A percentile compares a stretch with the other conserved stretches of the same genome.
phyloP scores from a whole-genome alignment of 2,888 invertebrate genomes.

The Azorinus chamasolen region DNA sequence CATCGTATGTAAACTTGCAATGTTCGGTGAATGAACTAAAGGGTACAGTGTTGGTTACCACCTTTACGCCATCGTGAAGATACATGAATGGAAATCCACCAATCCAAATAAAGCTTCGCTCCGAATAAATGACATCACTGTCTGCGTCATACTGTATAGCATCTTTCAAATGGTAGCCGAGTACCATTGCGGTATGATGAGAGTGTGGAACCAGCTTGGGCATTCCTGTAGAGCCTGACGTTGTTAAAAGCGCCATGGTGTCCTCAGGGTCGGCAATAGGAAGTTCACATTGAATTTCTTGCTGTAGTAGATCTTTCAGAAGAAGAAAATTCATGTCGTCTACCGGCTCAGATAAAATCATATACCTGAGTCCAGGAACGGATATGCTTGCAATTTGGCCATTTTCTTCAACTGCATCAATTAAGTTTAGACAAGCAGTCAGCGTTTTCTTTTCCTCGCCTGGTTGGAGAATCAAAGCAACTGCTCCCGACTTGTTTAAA shows the following conservation, averaged over 20 bases:
- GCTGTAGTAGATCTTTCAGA: background rate
- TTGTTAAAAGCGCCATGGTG: conserved; percentile 10
- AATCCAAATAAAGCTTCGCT: conserved; percentile 43
- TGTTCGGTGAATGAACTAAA: conserved; percentile 20
- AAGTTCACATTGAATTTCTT: background rate
- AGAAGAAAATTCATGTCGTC: background rate
- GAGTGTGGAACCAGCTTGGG: conserved; percentile 38
- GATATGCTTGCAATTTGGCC: conserved; percentile 5
- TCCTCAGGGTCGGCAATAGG: conserved; percentile 35
- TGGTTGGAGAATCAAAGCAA: conserved; percentile 26
- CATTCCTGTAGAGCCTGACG: conserved; percentile 39
- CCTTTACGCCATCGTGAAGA: conserved; percentile 35
- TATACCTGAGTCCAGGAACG: conserved; percentile 12
- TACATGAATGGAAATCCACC: conserved; percentile 49
- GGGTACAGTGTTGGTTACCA: conserved; percentile 28
- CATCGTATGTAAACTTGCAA: conserved; percentile 37
- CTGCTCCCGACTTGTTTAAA: conserved; percentile 10
- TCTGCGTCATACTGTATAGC: conserved; percentile 11
- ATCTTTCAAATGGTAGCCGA: conserved; percentile 20
- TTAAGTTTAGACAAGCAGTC: conserved; percentile 29
- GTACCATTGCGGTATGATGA: conserved; percentile 23
- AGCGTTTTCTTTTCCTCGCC: conserved; percentile 4
- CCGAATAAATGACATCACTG: conserved; percentile 32
- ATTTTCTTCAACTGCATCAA: conserved; percentile 14
- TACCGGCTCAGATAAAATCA: conserved; percentile 1